Evolutionary conservation across 1,140 invertebrate genomes (phyloP), one percentile per base, ranked within the genome.

Genomic region (Achroia grisella): DNA sequence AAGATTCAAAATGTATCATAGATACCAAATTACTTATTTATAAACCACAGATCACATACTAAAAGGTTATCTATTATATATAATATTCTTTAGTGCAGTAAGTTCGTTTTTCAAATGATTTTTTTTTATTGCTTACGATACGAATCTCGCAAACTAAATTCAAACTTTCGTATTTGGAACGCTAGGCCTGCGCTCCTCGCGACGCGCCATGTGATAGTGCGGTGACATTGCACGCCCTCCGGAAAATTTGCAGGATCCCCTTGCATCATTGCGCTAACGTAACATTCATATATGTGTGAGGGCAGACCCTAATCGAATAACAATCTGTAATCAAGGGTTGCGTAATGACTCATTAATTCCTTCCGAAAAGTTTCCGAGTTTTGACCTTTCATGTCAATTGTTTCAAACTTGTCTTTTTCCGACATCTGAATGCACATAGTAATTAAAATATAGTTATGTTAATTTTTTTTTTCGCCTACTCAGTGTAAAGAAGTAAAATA

Each of bases 291-390:
- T 45, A 43, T 59, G 59, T 69, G 71, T 62, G 66, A 46, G 65
- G 60, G 31, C 15, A 10, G 28, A 34, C 64, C 63, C 63, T 71
- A 71, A 72, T 75, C 67, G 62, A 71, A 68, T 66, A 66, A 53
- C 64, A 69, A 73, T 71, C 61, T 52, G 54, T 67, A 62, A 61
- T 63, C 50, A 62, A 51, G 60, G 50, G 48, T 36, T 50, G 48
- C 47, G 62, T 79, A 77, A 78, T 76, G 71, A 82, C 62, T 76
- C 70, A 79, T 82, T 82, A 79, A 82, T 74, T 65, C 48, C 53
- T 54, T 56, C 49, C 54, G 55, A 45, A 49, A 45, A 34, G 52
- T 59, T 53, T 45, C 51, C 44, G 52, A 62, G 58, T 60, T 57
- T 48, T 60, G 63, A 66, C 67, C 55, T 60, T 11, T 37, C 8